Percentiles rank a stretch among this genome's conserved stretches.
Evolutionary conservation across 1,140 invertebrate genomes (phyloP).

Genomic region (Xylocopa sonorina): DNA sequence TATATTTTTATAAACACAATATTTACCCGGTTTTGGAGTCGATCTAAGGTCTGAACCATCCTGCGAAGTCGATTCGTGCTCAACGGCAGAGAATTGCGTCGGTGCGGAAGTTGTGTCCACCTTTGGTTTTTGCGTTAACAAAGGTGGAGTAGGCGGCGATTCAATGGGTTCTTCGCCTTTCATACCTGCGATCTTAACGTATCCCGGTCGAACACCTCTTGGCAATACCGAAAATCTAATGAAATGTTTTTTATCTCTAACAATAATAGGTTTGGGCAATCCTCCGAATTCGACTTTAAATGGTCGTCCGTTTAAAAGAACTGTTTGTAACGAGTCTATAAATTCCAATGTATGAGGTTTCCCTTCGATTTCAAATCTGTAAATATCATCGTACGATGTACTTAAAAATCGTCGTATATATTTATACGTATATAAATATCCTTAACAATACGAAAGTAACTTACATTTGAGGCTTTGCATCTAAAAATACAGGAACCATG

Average conservation of each 20-base stretch:
- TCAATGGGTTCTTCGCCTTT: conserved; percentile 79
- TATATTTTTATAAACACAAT: conserved; percentile 6
- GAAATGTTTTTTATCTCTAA: conserved; percentile 91
- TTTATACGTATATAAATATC: conserved; percentile 4
- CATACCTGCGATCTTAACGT: conserved; percentile 88
- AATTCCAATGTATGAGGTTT: conserved; percentile 90
- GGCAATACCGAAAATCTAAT: conserved; percentile 92
- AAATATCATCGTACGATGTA: conserved; percentile 49
- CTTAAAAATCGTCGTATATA: neutral
- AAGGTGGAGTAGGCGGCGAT: conserved; percentile 61
- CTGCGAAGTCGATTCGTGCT: conserved; percentile 76
- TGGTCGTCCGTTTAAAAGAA: conserved; percentile 91
- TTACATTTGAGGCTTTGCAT: conserved; percentile 90
- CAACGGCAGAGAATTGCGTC: conserved; percentile 67
- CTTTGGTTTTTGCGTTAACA: conserved; percentile 59
- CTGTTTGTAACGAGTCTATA: conserved; percentile 88
- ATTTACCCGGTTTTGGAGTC: conserved; percentile 70
- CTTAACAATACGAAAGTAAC: conserved; percentile 24
- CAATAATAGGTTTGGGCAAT: conserved; percentile 92
- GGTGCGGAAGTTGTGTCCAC: conserved; percentile 48
- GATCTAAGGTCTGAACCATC: conserved; percentile 73
- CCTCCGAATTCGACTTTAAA: conserved; percentile 95
- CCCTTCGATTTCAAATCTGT: conserved; percentile 87
- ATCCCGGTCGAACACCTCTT: conserved; percentile 87
- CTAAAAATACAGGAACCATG: conserved; percentile 91